Base-by-base conservation (phyloP, 2,113 vertebrate species). In the Triplophysa dalaica region DNA sequence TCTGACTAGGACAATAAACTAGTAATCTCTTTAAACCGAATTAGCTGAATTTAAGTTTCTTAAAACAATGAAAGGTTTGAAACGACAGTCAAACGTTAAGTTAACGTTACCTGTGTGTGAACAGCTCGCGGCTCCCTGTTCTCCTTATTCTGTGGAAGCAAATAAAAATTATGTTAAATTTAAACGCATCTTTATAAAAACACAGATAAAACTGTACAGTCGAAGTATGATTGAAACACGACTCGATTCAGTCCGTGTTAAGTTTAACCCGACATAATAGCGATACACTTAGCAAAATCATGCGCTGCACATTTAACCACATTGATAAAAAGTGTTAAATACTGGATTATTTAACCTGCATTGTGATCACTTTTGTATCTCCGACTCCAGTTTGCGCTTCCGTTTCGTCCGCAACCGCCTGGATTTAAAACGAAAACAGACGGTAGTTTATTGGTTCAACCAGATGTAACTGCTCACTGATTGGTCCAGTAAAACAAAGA, bases 81-180 rank as follows among this genome's bases (percentile, higher is more conserved):
- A 52, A 52, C 14, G 4, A 52, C 13, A 16, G 12, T 14, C 48
- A 4, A 43, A 14, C 13, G 9, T 2, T 12, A 2, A 13, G 45
- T 50, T 86, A 8, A n/a, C 24, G 1, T 79, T 72, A 93, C 93
- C 76, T 80, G 86, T 82, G 85, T 81, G 45, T 83, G 87, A 5
- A 75, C 78, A 63, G 12, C 62, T 58, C 72, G 86, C 43, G 92
- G 92, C 21, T 91, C 84, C 29, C 85, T 50, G 83, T 93, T 93
- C 76, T 93, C 93, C 64, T 93, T 93, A 83, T 93, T 92, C 93
- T 93, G 86, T 74, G 72, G 72, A 85, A 61, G 14, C n/a, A 52
- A 2, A 1, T 70, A 33, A 70, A 9, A 72, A 24, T 70, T 1
- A 72, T 22, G 41, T 26, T 16, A 8, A 45, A 26, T 9, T 11